Base-by-base conservation (phyloP, 2,888 invertebrate species). In the Hirtodrosophila cameraria region DNA sequence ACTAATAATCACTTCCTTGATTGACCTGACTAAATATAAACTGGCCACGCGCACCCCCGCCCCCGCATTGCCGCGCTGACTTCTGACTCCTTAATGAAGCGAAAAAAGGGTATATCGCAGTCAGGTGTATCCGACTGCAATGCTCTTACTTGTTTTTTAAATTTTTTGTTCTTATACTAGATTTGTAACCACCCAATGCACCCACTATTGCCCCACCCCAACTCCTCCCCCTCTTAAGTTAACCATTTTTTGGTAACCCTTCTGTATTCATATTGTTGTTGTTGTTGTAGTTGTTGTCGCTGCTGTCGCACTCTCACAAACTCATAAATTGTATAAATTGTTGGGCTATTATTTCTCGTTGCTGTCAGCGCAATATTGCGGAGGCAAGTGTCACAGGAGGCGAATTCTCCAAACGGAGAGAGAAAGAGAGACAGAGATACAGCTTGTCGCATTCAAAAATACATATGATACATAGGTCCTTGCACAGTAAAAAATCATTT, bases 311-410 rank as follows among this genome's bases (percentile, higher is more conserved):
- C 80, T 57, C 66, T 52, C 64, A 63, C 67, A 62, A 68, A 67
- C 86, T 70, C 81, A 83, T 87, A 86, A 86, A 88, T 85, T 87
- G 76, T 74, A 75, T 81, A 88, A 86, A 86, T 88, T 88, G 86
- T 80, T 88, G 74, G 82, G 84, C 86, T 87, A 88, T 88, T 87
- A 87, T 87, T 87, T 87, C 87, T 88, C 75, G 79, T 70, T 68
- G 80, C 88, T 87, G 87, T 87, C 89, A 87, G 69, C 70, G 84
- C 87, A 88, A 88, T 78, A 88, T 87, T 87, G 89, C 75, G 58
- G 72, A 87, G 78, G 82, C 85, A 87, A 80, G 82, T 85, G 79
- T 77, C 84, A 64, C 79, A 65, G 64, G 64, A 57, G 54, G 48
- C 30, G 8, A 18, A 25, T 49, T 53, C 66, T 23, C 41, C 36